phyloP scores from a whole-genome alignment of 2,113 vertebrate species.

The Peromyscus leucopus region DNA sequence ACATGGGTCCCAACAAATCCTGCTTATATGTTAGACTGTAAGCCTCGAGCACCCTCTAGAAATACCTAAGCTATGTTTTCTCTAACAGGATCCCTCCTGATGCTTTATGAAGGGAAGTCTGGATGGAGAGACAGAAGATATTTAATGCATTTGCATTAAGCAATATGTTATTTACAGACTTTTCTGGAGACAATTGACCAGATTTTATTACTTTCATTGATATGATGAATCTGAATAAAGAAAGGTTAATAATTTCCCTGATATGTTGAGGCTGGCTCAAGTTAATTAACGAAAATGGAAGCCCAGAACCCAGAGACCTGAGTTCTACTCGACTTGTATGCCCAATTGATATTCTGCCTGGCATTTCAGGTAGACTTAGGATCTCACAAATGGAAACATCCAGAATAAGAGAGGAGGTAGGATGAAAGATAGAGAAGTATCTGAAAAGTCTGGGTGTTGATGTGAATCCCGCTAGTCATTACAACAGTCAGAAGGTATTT shows the following conservation, averaged over 20 bases:
- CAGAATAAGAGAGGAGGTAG: neutral
- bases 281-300: neutral
- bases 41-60: neutral
- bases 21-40: neutral
- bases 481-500: neutral
- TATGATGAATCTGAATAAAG: neutral
- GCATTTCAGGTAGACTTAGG: neutral
- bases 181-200: neutral
- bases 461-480: neutral
- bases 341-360: neutral
- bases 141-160: neutral
- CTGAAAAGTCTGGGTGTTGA: neutral
- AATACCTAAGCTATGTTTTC: conserved; percentile 32
- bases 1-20: neutral
- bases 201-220: neutral
- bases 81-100: neutral
- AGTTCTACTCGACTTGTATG: neutral
- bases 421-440: neutral
- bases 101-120: neutral
- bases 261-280: neutral
- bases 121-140: neutral
- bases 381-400: neutral
- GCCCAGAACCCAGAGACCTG: neutral
- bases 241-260: neutral
- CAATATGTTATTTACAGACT: conserved; percentile 2